A percentile compares a stretch with the other conserved stretches of the same genome.
These are phyloP conservation scores for Samia ricini DNA, from an alignment of 1,140 invertebrate genomes.

Conservation along the genomic window DNA sequence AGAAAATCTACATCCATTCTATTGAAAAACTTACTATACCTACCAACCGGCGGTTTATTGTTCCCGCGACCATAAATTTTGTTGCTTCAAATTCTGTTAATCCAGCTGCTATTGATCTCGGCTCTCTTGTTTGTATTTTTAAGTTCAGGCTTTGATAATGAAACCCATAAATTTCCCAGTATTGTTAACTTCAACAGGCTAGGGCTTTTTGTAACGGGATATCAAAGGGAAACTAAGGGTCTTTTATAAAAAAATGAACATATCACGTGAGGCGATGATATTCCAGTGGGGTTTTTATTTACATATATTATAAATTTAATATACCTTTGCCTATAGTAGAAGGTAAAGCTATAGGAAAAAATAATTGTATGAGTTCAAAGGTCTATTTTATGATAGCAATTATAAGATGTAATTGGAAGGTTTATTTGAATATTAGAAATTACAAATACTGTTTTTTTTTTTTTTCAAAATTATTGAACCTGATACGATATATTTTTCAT, in stretches of 20 bases:
- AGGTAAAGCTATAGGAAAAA: too few species aligned
- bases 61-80: not conserved
- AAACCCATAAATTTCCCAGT: not conserved
- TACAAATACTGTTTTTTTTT: too few species aligned
- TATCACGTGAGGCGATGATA: not conserved
- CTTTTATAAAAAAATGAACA: not conserved
- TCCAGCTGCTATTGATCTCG: not conserved
- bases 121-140: not conserved
- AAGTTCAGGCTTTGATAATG: conserved; percentile 1
- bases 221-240: not conserved
- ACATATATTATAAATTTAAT: not conserved
- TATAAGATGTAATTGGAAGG: too few species aligned
- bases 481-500: too few species aligned
- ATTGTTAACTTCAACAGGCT: conserved; percentile 1
- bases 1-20: not conserved
- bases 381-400: too few species aligned
- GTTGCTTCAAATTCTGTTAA: not conserved
- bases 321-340: not conserved
- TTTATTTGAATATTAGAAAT: too few species aligned
- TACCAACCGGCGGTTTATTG: not conserved
- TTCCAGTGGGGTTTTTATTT: not conserved
- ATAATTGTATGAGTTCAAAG: too few species aligned
- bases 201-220: not conserved
- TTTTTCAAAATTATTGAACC: too few species aligned
- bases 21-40: not conserved